Evolutionary conservation across 2,888 invertebrate genomes (phyloP), one percentile per base, ranked within the genome.

Genomic region (Alcis repandata): DNA sequence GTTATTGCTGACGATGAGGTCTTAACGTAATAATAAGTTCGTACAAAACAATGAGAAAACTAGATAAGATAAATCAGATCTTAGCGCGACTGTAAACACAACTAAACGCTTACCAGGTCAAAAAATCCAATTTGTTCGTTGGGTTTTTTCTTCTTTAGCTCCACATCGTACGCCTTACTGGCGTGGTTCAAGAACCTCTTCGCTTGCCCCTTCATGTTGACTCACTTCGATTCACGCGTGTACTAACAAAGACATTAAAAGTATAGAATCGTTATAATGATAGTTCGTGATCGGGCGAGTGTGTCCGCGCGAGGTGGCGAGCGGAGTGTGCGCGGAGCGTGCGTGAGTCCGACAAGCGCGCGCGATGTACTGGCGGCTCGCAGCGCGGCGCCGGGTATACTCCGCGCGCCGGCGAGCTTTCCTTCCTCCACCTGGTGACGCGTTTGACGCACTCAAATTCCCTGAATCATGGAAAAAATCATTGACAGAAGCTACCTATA

Each of bases 171-270:
- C 38, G 78, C 75, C 58, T 80, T 75, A 60, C 83, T 82, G 45
- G 75, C 74, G n/a, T 83, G 83, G 74, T 73, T 76, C 64, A 83
- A 73, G 64, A 83, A 83, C 8, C 83, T 52, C 57, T 80, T 83
- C 33, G 73, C 77, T 68, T 78, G 79, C 22, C 78, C 78, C 75
- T 82, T 83, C 83, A 83, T 79, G 54, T 36, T 13, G 51, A 19
- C 33, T 33, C 33, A 19, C 32, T 17, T 46, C 9, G n/a, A 17
- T 20, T 46, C 22, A 22, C 22, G 13, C 20, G 20, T 19, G 8
- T 19, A 11, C 19, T 43, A 43, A 43, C 9, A 2, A 10, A 43
- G 3, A 19, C 43, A 43, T 11, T 43, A 43, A 43, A 43, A 10
- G 11, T 10, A 1, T 8, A 0, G 13, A 19, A 19, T 43, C 19